Evolutionary conservation across 2,888 invertebrate species (phyloP).

Genomic region (Euzophera pinguis): DNA sequence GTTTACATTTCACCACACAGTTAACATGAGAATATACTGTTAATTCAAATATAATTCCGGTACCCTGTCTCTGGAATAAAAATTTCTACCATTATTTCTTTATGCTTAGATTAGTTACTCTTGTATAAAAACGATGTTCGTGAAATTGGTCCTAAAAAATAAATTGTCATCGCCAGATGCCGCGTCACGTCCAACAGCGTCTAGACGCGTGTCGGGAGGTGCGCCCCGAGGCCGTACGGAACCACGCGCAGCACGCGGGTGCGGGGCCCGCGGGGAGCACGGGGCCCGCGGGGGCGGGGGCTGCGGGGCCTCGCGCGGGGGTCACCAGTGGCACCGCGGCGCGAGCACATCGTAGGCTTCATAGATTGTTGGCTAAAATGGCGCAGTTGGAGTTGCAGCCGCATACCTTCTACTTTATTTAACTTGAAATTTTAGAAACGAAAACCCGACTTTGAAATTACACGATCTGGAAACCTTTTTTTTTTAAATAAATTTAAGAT

Average conservation of each 20-base stretch:
- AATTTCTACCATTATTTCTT: too few species aligned
- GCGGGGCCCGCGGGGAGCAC: slow-evolving; percentile 71
- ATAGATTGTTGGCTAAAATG: slow-evolving; percentile 97
- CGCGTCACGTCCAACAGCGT: slow-evolving; percentile 92
- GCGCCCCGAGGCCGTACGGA: slow-evolving; percentile 63
- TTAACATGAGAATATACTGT: too few species aligned
- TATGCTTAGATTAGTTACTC: too few species aligned
- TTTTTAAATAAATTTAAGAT: too few species aligned
- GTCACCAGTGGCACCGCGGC: slow-evolving; percentile 83
- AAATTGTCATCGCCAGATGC: slow-evolving; percentile 82
- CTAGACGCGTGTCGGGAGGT: slow-evolving; percentile 94
- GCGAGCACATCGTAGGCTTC: slow-evolving; percentile 87
- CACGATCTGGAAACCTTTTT: too few species aligned
- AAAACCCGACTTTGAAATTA: too few species aligned
- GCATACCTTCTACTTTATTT: slow-evolving; percentile 67
- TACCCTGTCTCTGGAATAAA: too few species aligned
- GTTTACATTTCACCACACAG: too few species aligned
- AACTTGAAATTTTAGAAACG: too few species aligned
- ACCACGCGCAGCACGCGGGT: slow-evolving; percentile 64
- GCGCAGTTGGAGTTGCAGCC: slow-evolving; percentile 91
- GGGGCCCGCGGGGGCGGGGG: slow-evolving; percentile 75
- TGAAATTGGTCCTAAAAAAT: too few species aligned
- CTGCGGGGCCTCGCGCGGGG: slow-evolving; percentile 26
- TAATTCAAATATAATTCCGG: too few species aligned
- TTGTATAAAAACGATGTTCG: too few species aligned